These are phyloP conservation scores for Lagodon rhomboides DNA, from an alignment of 2,797 vertebrate species.

Conservation along the genomic window DNA sequence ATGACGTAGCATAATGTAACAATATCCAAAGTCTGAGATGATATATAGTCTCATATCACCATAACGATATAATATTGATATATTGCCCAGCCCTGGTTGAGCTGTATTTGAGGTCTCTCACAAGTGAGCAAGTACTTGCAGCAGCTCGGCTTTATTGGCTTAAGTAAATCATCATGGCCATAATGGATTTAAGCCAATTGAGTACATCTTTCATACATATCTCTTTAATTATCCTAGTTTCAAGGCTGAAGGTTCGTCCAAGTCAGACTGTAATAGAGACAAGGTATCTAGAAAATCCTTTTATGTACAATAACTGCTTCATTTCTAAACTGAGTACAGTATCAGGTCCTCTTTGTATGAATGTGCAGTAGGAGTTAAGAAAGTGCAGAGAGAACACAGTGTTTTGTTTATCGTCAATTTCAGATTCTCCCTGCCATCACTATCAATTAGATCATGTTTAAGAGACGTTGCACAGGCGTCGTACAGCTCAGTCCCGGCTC, in stretches of 20 bases:
- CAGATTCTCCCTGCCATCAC: conserved; percentile 36
- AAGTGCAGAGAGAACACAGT: conserved; percentile 11
- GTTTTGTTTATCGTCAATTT: conserved; percentile 45
- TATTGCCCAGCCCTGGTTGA: background rate
- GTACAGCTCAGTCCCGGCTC: conserved; percentile 46
- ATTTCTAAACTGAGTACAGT: no score
- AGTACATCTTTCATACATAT: conserved; percentile 30
- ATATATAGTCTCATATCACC: no score
- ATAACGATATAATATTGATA: no score
- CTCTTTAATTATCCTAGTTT: conserved; percentile 36
- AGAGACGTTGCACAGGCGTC: conserved; percentile 51
- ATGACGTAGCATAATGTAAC: no score
- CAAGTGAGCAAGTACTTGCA: conserved; percentile 16
- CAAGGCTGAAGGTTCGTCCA: conserved; percentile 8
- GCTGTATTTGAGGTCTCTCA: background rate
- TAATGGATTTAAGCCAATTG: conserved; percentile 30
- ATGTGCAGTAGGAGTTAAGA: conserved; percentile 25
- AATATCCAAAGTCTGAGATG: no score
- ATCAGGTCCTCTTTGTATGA: background rate
- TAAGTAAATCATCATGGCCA: conserved; percentile 39
- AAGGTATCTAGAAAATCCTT: background rate
- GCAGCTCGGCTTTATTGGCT: conserved; percentile 27
- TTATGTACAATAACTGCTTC: background rate
- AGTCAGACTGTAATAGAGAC: conserved; percentile 6
- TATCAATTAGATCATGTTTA: conserved; percentile 54